Evolutionary conservation across 1,140 invertebrate species (phyloP).

Genomic region (Teleogryllus occipitalis): DNA sequence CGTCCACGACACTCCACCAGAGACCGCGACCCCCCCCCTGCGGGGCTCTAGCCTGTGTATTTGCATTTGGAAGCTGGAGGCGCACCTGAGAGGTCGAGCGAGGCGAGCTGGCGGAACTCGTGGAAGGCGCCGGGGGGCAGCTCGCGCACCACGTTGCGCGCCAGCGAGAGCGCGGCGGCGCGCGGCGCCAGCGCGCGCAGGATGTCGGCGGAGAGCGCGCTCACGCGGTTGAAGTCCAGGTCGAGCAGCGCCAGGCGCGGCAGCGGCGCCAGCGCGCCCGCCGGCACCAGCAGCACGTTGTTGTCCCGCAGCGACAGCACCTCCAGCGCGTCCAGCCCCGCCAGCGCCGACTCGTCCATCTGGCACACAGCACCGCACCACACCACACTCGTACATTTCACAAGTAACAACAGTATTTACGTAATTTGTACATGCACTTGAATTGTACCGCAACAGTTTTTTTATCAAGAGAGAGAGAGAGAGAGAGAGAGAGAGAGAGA

Average conservation of each 20-base stretch:
- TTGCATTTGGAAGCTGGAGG: no score
- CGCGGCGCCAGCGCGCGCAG: slow-evolving; percentile 53
- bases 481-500: no score
- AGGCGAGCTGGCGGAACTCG: slow-evolving; percentile 27
- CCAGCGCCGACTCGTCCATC: slow-evolving; percentile 79
- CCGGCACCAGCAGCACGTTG: slow-evolving; percentile 74
- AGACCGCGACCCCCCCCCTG: no score
- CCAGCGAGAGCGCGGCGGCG: slow-evolving; percentile 57
- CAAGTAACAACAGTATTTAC: no score
- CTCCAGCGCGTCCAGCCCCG: slow-evolving; percentile 66
- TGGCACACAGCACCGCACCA: slow-evolving; percentile 37
- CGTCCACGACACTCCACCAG: no score
- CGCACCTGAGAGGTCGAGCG: slow-evolving; percentile 40
- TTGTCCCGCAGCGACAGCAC: slow-evolving; percentile 78
- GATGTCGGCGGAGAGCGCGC: slow-evolving; percentile 71
- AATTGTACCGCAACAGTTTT: no score
- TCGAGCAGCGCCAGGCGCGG: slow-evolving; percentile 63
- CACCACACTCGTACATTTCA: no score
- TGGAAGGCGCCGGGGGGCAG: slow-evolving; percentile 69
- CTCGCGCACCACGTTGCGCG: slow-evolving; percentile 79
- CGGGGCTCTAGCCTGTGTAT: no score
- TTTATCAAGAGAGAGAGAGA: no score
- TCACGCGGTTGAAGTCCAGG: slow-evolving; percentile 79
- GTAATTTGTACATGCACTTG: no score
- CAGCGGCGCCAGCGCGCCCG: slow-evolving; percentile 63